Conservation (phyloP, 2,888 invertebrate species). For the Zootermopsis nevadensis region DNA sequence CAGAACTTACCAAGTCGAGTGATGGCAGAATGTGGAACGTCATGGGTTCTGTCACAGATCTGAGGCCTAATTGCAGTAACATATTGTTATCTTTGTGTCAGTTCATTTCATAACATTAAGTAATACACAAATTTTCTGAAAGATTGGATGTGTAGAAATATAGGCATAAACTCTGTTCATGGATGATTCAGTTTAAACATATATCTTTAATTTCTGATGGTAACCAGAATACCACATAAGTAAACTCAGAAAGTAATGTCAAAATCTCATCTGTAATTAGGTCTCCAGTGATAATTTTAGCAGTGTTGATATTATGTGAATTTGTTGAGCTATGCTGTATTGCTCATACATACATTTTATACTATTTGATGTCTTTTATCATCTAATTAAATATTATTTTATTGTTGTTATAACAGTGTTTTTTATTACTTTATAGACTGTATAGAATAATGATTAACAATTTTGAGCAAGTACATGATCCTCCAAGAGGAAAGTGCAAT, state of each 20-base stretch:
- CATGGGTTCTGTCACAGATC: slow-evolving; percentile 16
- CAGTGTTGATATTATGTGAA: slow-evolving; percentile 2
- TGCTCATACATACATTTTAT: slow-evolving; percentile 22
- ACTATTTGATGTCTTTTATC: slow-evolving; percentile 20
- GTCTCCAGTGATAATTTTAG: slow-evolving; percentile 14
- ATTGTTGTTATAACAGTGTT: slow-evolving; percentile 21
- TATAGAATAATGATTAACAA: neutral
- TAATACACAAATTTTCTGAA: neutral
- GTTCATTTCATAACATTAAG: neutral
- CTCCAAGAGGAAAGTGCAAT: slow-evolving; percentile 12
- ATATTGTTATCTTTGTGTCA: neutral
- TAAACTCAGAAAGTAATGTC: neutral
- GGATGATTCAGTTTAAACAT: neutral
- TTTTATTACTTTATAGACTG: slow-evolving; percentile 21
- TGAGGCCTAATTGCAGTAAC: slow-evolving; percentile 11
- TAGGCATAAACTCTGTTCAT: neutral
- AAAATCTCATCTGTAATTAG: slow-evolving; percentile 4
- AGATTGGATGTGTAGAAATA: neutral
- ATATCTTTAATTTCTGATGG: neutral
- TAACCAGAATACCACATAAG: neutral
- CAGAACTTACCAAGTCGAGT: neutral
- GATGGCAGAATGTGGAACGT: neutral
- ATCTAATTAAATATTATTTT: neutral
- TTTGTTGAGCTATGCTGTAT: slow-evolving; percentile 2
- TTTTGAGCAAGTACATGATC: slow-evolving; percentile 2